These are phyloP conservation scores for Tetragonula clypearis DNA, from an alignment of 1,140 invertebrate species.

Conservation along the genomic window DNA sequence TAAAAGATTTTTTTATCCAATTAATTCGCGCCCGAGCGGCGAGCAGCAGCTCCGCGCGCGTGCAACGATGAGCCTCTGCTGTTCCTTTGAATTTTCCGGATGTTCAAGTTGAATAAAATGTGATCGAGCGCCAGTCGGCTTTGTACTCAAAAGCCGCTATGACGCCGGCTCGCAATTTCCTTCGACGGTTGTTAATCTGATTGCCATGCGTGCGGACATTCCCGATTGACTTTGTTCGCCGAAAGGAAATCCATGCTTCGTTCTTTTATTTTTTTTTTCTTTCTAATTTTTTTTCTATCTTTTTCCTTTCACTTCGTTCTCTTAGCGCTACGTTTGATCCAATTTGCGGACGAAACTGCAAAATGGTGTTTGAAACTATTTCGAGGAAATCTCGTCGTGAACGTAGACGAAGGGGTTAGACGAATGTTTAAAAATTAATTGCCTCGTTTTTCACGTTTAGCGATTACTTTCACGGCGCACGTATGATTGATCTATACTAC, in stretches of 20 bases:
- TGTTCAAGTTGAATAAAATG: conserved; percentile 34
- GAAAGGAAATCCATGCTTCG: not conserved
- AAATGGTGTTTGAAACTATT: too few relatives aligned
- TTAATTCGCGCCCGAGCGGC: conserved; percentile 18
- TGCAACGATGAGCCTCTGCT: not conserved
- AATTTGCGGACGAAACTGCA: too few relatives aligned
- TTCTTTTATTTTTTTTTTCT: not conserved
- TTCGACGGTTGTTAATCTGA: not conserved
- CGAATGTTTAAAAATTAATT: not conserved
- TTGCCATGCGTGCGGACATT: not conserved
- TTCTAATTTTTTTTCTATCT: too few relatives aligned
- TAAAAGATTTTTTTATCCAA: conserved; percentile 53
- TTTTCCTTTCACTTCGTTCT: too few relatives aligned
- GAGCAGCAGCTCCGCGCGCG: not conserved
- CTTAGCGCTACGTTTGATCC: too few relatives aligned
- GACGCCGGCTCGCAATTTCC: not conserved
- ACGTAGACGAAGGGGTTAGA: too few relatives aligned
- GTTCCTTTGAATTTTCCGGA: conserved; percentile 38
- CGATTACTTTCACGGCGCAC: not conserved
- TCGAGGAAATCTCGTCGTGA: too few relatives aligned
- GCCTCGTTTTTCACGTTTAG: not conserved
- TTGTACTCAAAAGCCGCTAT: conserved; percentile 1
- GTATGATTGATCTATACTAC: not conserved
- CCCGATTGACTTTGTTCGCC: not conserved
- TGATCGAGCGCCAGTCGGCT: not conserved